Conservation (phyloP, 2,797 vertebrate genomes). For the Nasua narica region DNA sequence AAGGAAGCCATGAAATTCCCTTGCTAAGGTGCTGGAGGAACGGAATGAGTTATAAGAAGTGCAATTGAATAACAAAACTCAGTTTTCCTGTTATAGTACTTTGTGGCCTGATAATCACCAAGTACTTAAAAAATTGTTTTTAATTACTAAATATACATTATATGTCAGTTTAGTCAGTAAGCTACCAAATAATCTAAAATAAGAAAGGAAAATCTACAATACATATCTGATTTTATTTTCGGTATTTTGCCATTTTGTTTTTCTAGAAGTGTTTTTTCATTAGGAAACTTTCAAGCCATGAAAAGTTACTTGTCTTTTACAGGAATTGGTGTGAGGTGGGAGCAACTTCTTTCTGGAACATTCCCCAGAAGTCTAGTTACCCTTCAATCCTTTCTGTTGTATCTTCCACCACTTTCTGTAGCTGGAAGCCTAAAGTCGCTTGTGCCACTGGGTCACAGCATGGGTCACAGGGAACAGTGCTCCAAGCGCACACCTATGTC, state of each 20-base stretch:
- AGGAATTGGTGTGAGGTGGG: neutral
- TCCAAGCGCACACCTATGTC: rapidly evolving
- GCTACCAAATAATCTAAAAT: neutral
- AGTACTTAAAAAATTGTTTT: neutral
- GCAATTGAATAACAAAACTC: neutral
- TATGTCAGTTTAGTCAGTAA: neutral
- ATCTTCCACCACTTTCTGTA: neutral
- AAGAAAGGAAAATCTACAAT: neutral
- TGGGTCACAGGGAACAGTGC: too few relatives aligned
- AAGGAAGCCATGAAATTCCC: neutral
- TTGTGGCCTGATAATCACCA: neutral
- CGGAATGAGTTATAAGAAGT: neutral
- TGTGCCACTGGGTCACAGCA: rapidly evolving
- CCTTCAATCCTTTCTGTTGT: neutral
- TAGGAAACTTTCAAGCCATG: neutral
- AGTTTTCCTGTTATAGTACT: neutral
- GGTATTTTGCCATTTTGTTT: neutral
- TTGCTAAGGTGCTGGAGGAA: neutral
- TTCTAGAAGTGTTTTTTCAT: neutral
- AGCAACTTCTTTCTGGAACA: neutral
- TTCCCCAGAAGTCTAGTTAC: neutral
- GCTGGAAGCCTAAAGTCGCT: neutral
- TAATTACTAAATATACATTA: neutral
- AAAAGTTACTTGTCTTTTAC: neutral
- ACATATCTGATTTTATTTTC: neutral